phyloP scores from a whole-genome alignment of 2,797 vertebrate species.

The Tinamus major region DNA sequence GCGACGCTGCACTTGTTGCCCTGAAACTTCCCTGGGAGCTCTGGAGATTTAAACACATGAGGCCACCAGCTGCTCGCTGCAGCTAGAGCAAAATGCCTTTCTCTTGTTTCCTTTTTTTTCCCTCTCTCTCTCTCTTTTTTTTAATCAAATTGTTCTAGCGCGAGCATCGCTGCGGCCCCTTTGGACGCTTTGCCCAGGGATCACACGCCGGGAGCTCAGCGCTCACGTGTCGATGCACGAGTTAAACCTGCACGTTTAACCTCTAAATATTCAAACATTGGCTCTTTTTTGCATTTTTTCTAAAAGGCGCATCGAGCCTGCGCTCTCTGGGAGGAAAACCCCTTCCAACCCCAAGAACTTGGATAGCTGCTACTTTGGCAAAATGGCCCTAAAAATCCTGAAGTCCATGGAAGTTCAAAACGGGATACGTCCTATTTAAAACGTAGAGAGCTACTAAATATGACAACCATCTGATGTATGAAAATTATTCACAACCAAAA shows the following conservation, averaged over 20 bases:
- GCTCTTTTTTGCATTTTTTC: conserved; percentile 12
- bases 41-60: conserved; percentile 53
- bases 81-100: neutral
- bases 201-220: neutral
- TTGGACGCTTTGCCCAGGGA: neutral
- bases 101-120: neutral
- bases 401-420: conserved; percentile 79
- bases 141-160: neutral
- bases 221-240: neutral
- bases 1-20: conserved; percentile 52
- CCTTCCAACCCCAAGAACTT: neutral
- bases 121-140: accelerated
- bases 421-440: conserved; percentile 85
- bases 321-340: neutral
- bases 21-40: conserved; percentile 65
- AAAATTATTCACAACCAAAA: conserved; percentile 84
- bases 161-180: neutral
- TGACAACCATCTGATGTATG: conserved; percentile 91
- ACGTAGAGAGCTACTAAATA: conserved; percentile 86
- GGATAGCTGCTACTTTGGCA: neutral
- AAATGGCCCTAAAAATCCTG: neutral
- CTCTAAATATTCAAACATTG: conserved; percentile 22
- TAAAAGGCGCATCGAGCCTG: neutral
- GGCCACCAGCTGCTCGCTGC: conserved; percentile 62
- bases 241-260: conserved; percentile 33